phyloP scores from a whole-genome alignment of 2,888 invertebrate genomes.

The Thymelicus acteon region DNA sequence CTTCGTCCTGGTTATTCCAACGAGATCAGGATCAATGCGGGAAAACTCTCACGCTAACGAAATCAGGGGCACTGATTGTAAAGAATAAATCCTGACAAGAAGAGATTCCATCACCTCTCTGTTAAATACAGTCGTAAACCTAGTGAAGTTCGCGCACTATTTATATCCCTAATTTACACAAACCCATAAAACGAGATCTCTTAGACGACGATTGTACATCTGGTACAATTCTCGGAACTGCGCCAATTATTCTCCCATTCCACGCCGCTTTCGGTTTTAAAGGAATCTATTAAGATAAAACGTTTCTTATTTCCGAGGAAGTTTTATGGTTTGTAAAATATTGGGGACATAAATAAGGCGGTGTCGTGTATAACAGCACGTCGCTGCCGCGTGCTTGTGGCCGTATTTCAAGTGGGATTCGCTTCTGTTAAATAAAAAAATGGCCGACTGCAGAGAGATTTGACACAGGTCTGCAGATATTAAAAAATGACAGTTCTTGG shows the following conservation, averaged over 20 bases:
- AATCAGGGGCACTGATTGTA: too few relatives aligned
- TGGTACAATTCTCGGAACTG: constrained; percentile 26
- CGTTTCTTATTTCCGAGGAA: constrained; percentile 78
- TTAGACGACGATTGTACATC: constrained; percentile 6
- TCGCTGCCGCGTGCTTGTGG: constrained; percentile 69
- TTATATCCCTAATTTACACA: neutral
- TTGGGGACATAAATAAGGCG: constrained; percentile 80
- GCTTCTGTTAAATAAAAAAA: constrained; percentile 74
- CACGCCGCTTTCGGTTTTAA: constrained; percentile 47
- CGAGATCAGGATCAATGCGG: too few relatives aligned
- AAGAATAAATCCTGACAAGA: too few relatives aligned
- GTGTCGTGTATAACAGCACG: constrained; percentile 81
- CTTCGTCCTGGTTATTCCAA: too few relatives aligned
- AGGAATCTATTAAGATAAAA: constrained; percentile 79
- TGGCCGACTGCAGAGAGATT: neutral
- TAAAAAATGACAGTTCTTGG: neutral
- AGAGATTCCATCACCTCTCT: too few relatives aligned
- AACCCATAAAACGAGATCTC: constrained; percentile 12
- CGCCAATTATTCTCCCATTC: constrained; percentile 34
- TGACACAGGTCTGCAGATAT: neutral
- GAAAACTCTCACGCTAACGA: too few relatives aligned
- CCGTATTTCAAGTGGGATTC: constrained; percentile 79
- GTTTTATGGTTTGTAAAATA: constrained; percentile 84
- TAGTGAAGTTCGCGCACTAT: neutral
- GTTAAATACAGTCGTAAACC: neutral